These are phyloP conservation scores for Ericerus pela DNA, from an alignment of 1,140 invertebrate species.

Conservation along the genomic window DNA sequence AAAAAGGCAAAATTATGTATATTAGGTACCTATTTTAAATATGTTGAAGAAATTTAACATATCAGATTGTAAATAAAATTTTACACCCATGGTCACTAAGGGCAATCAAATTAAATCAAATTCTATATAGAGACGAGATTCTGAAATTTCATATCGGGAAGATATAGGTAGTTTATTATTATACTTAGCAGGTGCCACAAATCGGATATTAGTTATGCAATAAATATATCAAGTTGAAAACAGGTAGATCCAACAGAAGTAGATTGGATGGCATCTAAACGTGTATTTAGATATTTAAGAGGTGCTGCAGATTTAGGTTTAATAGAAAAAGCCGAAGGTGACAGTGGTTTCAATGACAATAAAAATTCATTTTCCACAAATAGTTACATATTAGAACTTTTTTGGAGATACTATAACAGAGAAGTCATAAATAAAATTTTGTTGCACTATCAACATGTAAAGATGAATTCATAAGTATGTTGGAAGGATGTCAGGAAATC, in stretches of 20 bases:
- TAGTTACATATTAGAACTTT: neutral
- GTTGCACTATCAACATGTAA: neutral
- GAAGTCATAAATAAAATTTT: neutral
- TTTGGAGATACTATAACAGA: neutral
- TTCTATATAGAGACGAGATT: neutral
- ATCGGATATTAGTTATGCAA: conserved; percentile 30
- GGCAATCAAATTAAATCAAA: conserved; percentile 30
- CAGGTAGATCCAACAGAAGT: conserved; percentile 19
- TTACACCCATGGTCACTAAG: conserved; percentile 13
- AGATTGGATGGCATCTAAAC: conserved; percentile 23
- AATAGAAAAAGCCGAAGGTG: conserved; percentile 8
- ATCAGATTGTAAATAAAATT: conserved; percentile 25
- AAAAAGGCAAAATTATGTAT: conserved; percentile 9
- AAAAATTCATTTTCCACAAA: conserved; percentile 17
- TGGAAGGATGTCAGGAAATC: neutral
- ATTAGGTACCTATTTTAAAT: conserved; percentile 29
- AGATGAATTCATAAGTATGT: neutral
- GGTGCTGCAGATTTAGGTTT: conserved; percentile 20
- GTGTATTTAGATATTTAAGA: conserved; percentile 24
- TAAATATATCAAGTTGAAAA: conserved; percentile 27
- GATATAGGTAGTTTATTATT: conserved; percentile 28
- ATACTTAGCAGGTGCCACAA: conserved; percentile 27
- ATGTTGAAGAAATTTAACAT: conserved; percentile 29
- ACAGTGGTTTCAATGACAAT: conserved; percentile 25
- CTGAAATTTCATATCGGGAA: conserved; percentile 22